Evolutionary conservation across 2,797 vertebrate species (phyloP).

Genomic region (Strix occidentalis): DNA sequence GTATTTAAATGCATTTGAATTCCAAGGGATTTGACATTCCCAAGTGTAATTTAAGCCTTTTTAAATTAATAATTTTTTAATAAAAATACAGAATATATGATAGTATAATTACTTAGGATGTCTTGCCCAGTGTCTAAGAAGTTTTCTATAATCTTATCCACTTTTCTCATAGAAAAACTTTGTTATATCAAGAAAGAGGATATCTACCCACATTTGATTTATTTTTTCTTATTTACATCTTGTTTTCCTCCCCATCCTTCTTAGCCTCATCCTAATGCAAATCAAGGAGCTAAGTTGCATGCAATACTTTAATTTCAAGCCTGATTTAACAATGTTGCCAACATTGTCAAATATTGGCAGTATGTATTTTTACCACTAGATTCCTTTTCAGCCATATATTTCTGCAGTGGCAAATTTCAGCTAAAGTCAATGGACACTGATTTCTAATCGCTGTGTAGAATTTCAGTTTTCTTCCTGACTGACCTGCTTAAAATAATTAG

Average conservation of each 20-base stretch:
- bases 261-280: not conserved
- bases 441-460: not conserved
- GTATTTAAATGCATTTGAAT: constrained; percentile 30
- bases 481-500: constrained; percentile 64
- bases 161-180: not conserved
- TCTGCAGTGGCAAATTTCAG: not conserved
- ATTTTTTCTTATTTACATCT: not conserved
- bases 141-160: not conserved
- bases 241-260: not conserved
- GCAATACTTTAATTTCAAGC: not conserved
- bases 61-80: constrained; percentile 51
- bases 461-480: constrained; percentile 20
- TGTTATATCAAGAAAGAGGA: not conserved
- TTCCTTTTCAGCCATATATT: not conserved
- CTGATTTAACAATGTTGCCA: not conserved
- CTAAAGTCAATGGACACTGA: not conserved
- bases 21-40: constrained; percentile 23
- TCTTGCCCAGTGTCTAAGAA: not conserved
- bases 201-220: not conserved
- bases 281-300: not conserved
- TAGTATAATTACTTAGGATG: not conserved
- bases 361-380: not conserved
- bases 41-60: constrained; percentile 43
- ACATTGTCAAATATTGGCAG: constrained; percentile 18
- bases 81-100: not conserved